Evolutionary conservation across 2,888 invertebrate species (phyloP).

Genomic region (Amphipoea lucens): DNA sequence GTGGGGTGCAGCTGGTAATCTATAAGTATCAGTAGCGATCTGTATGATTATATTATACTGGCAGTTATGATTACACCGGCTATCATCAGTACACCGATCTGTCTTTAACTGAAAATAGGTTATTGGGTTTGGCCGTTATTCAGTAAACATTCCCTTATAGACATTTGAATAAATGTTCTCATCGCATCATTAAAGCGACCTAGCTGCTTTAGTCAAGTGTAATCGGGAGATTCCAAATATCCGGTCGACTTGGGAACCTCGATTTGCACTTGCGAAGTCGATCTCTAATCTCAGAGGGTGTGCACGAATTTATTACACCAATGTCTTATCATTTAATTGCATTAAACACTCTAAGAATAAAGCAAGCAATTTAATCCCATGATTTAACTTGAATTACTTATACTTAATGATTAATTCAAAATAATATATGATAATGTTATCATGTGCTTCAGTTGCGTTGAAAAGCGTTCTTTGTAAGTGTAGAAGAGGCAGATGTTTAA

Average conservation of each 20-base stretch:
- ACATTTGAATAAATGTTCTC: neutral
- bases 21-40: no score
- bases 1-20: no score
- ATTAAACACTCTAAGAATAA: neutral
- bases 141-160: no score
- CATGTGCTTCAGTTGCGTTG: neutral
- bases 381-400: neutral
- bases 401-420: neutral
- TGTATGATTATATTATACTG: no score
- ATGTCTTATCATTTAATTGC: neutral
- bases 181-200: no score
- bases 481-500: neutral
- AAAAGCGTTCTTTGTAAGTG: neutral
- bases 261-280: neutral
- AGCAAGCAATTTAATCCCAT: neutral
- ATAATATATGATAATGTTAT: neutral
- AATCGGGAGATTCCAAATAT: neutral
- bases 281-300: neutral
- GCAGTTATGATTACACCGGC: no score
- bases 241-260: neutral
- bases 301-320: neutral
- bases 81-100: no score
- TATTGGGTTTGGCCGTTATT: neutral
- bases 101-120: no score
- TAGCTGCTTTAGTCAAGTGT: neutral